Conservation (phyloP, 2,113 vertebrate genomes). For the Tragelaphus imberbis region DNA sequence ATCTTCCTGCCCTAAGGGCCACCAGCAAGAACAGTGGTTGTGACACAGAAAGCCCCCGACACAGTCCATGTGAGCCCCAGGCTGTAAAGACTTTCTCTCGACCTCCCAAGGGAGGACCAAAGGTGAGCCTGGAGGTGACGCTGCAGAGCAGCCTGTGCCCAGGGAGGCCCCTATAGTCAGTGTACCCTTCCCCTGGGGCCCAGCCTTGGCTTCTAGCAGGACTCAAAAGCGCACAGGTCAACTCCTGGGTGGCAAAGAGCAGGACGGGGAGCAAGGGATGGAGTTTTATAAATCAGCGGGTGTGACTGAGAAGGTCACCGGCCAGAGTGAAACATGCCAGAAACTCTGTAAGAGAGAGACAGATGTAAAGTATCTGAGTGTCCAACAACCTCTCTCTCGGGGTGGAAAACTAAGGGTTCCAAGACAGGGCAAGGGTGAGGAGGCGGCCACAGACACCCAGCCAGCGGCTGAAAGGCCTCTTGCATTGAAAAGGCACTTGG, state of each 20-base stretch:
- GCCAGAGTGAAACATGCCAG: not conserved
- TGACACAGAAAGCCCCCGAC: not conserved
- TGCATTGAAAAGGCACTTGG: not conserved
- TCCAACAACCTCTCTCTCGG: not conserved
- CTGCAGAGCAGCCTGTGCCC: not conserved
- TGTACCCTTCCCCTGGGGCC: accelerated
- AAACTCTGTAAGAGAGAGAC: conserved; percentile 5
- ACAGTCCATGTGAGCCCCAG: not conserved
- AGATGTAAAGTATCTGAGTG: not conserved
- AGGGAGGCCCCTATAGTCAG: not conserved
- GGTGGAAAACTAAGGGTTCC: not conserved
- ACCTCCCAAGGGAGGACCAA: not conserved
- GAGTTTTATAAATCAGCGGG: conserved; percentile 32
- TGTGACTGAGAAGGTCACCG: conserved; percentile 27
- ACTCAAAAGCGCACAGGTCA: not conserved
- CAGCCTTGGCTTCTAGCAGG: not conserved
- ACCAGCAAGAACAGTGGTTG: accelerated
- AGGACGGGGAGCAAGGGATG: not conserved
- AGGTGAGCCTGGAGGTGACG: not conserved
- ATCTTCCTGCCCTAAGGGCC: not conserved
- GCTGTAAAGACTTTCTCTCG: not conserved
- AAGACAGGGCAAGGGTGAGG: not conserved
- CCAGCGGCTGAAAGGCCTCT: not conserved
- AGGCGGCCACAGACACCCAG: not conserved
- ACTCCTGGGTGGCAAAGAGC: not conserved